Base-by-base conservation (phyloP, 2,888 invertebrate species). In the Acheta domesticus region DNA sequence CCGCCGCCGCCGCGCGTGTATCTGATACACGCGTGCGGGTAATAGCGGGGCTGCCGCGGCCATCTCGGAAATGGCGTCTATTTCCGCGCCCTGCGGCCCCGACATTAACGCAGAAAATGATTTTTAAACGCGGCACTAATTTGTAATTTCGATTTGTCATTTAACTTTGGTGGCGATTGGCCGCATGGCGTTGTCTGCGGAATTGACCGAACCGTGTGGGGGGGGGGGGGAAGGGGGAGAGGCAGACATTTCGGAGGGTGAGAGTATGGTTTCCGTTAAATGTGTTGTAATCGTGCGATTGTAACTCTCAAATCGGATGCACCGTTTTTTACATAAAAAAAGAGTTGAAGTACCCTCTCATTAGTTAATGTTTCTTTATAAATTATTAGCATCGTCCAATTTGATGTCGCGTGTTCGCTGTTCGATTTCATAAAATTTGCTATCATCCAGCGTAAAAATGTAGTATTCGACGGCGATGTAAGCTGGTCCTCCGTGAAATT, bases 81-180 rank as follows among this genome's bases (percentile, higher is more conserved):
- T 62, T 19, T 62, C 62, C 62, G 62, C 62, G 1, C 14, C 62
- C 62, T 8, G n/a, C n/a, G 62, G 12, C 62, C 14, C 62, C 62
- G n/a, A 62, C 62, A 62, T 62, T 62, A 62, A 62, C 62, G 62
- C 62, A 16, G 62, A 62, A 62, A 62, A 62, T 62, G 3, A 62
- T 62, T 62, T 62, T 62, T 62, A 62, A 62, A 62, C n/a, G 16
- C 62, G n/a, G 62, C 62, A 62, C 62, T 62, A 62, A 62, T 62
- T 62, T 62, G 62, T 62, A 62, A 62, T 62, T 62, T 62, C 62
- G 62, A 62, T 62, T 62, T 62, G 62, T 62, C 62, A 62, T 62
- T 62, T 62, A 62, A 62, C 62, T 62, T 12, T 0, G n/a, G 62
- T n/a, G 14, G 62, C 62, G 62, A 62, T 62, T 62, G 62, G 62